Conservation (phyloP, 2,113 vertebrate genomes). For the Phalacrocorax pelagicus region DNA sequence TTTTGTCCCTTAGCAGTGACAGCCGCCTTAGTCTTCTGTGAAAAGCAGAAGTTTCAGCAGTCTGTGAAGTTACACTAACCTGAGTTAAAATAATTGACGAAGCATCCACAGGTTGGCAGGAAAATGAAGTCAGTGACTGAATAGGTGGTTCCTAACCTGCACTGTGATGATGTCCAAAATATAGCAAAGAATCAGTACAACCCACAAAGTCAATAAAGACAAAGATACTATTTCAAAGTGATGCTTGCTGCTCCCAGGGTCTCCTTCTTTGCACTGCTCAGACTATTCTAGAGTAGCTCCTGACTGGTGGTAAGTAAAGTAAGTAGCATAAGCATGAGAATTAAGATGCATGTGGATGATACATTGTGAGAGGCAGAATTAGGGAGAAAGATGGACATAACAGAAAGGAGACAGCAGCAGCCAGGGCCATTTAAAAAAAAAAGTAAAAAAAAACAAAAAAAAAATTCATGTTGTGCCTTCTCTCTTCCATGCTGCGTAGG, state of each 20-base stretch:
- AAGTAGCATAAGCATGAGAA: background rate
- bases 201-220: background rate
- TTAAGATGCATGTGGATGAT: background rate
- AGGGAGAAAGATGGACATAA: background rate
- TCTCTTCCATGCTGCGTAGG: background rate
- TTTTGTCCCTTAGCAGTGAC: background rate
- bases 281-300: background rate
- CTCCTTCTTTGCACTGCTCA: background rate
- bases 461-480: background rate
- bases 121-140: background rate
- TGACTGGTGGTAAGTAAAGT: background rate
- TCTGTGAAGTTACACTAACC: background rate
- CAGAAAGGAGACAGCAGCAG: background rate
- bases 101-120: background rate
- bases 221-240: conserved; percentile 1
- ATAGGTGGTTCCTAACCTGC: background rate
- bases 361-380: background rate
- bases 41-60: background rate
- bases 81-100: background rate
- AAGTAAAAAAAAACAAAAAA: background rate
- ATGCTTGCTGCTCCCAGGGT: background rate
- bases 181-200: background rate
- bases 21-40: background rate
- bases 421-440: background rate
- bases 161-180: background rate